Conservation (phyloP, 2,888 invertebrate genomes). For the Nomada ferruginata region DNA sequence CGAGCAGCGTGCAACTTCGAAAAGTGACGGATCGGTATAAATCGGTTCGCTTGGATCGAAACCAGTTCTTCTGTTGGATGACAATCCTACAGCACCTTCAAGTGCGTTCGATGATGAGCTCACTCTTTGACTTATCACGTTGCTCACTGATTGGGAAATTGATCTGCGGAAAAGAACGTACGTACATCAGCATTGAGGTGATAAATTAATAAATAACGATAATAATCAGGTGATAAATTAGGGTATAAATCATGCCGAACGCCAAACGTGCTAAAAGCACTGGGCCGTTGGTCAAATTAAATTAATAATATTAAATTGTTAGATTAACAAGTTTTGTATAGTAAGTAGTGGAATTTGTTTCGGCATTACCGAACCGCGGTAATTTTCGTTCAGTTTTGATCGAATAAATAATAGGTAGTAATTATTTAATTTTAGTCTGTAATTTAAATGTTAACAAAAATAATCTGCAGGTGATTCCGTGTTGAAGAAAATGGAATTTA, state of each 20-base stretch:
- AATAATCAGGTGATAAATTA: no score
- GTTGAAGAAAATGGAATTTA: no score
- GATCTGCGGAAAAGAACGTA: slow-evolving; percentile 63
- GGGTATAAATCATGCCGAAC: background rate
- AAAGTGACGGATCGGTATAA: slow-evolving; percentile 95
- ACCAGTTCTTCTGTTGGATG: slow-evolving; percentile 85
- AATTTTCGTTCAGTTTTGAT: no score
- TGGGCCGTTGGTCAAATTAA: background rate
- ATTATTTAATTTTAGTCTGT: no score
- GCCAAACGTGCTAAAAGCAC: background rate
- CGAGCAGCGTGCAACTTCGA: slow-evolving; percentile 92
- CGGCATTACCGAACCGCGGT: no score
- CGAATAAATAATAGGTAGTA: no score
- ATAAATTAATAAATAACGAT: no score
- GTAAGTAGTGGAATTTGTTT: no score
- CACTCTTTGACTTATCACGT: slow-evolving; percentile 78
- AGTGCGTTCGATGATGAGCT: slow-evolving; percentile 83
- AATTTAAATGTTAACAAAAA: no score
- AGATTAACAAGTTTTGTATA: background rate
- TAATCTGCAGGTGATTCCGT: no score
- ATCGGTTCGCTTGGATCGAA: slow-evolving; percentile 97
- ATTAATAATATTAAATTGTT: background rate
- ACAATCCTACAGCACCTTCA: slow-evolving; percentile 85
- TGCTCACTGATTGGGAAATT: slow-evolving; percentile 78
- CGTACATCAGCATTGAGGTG: slow-evolving; percentile 19